phyloP scores from a whole-genome alignment of 2,113 vertebrate species.

The Scopus umbretta region DNA sequence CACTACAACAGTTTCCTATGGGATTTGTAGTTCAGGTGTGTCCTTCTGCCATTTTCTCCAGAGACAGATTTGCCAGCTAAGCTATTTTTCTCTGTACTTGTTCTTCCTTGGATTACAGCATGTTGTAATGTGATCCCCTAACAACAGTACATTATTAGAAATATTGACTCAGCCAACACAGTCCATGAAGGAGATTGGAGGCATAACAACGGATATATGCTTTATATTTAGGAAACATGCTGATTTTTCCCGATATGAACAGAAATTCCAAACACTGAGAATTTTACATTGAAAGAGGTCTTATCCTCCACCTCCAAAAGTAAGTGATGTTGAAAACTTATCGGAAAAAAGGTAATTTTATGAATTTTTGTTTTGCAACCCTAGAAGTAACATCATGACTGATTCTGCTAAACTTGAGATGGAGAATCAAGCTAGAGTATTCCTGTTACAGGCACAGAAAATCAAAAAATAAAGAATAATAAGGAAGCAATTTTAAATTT shows the following conservation, averaged over 20 bases:
- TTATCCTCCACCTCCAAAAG: background rate
- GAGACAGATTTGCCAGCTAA: background rate
- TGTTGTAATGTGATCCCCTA: background rate
- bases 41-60: background rate
- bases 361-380: background rate
- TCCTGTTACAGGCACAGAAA: background rate
- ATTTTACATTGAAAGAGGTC: background rate
- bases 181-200: background rate
- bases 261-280: background rate
- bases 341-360: background rate
- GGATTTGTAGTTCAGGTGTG: background rate
- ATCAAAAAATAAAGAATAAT: background rate
- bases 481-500: background rate
- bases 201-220: background rate
- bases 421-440: background rate
- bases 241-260: background rate
- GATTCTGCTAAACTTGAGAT: background rate
- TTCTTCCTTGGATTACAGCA: background rate
- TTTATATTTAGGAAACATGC: background rate
- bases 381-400: background rate
- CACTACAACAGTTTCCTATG: background rate
- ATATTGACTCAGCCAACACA: background rate
- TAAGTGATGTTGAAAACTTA: background rate
- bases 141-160: background rate
- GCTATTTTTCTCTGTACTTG: background rate